Evolutionary conservation across 2,797 vertebrate species (phyloP).

Genomic region (Carcharodon carcharias): DNA sequence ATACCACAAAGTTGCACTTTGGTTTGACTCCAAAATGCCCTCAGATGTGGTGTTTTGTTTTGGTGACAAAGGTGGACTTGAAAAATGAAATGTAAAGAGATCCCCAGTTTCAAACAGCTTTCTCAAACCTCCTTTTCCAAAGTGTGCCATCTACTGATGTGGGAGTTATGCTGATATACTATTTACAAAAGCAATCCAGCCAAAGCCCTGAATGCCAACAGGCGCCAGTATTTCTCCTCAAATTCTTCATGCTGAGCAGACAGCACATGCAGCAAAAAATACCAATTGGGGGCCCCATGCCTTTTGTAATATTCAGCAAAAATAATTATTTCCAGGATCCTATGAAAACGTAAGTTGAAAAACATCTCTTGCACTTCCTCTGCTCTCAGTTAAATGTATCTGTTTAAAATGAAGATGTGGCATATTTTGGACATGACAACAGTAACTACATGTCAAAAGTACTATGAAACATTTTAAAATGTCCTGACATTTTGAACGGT

Average conservation of each 20-base stretch:
- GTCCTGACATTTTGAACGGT: neutral
- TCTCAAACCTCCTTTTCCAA: neutral
- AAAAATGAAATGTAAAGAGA: neutral
- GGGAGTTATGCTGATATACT: neutral
- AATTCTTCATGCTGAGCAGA: neutral
- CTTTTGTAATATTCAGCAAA: neutral
- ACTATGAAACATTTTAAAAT: neutral
- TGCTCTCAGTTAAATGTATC: neutral
- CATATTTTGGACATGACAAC: neutral
- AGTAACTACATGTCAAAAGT: neutral
- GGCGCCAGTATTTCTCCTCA: neutral
- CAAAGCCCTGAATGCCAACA: neutral
- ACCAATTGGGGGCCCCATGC: neutral
- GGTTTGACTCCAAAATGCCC: neutral
- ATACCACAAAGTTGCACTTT: neutral
- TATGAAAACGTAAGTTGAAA: neutral
- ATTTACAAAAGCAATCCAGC: neutral
- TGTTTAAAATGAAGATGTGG: neutral
- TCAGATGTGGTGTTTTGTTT: neutral
- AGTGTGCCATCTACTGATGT: neutral
- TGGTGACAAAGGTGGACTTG: neutral
- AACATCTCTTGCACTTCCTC: neutral
- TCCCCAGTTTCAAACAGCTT: too few species aligned
- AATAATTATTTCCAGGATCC: neutral
- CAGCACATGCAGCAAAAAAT: neutral